Evolutionary conservation across 92 coral and sea anemone species (phyloP), one percentile per base, ranked within the genome.

Genomic region (Epizoanthus illoricatus): DNA sequence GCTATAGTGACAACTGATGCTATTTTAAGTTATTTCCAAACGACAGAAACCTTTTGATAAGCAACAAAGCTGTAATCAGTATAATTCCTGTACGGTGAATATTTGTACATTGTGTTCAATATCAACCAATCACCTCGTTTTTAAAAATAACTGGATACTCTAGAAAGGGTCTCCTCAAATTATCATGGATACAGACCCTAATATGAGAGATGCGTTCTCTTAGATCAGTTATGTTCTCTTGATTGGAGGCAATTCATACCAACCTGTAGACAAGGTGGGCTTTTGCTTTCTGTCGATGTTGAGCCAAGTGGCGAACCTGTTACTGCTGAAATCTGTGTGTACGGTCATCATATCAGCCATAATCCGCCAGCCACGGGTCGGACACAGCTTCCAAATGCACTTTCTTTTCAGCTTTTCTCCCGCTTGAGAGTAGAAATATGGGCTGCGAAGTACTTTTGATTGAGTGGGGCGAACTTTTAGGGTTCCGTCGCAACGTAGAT

Each of bases 381-480:
- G 82, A 41, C 82, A 78, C n/a, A 78, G 69, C 33, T 41, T 78
- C 82, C 82, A 78, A 15, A 45, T 23, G 71, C 82, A 78, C 54
- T 78, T 78, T 36, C 59, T 40, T 16, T 63, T 78, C 18, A 78
- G 11, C 21, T 45, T 78, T 24, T 78, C 21, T 4, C 82, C 70
- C 7, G 10, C 23, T 39, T 78, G 69, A 41, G 82, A 63, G 69
- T 78, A 78, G 82, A 78, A 78, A 45, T 78, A 78, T 63, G 82
- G 82, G 49, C 82, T 78, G 61, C 82, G 82, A 43, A 78, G 82
- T 11, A 42, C 12, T 40, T 78, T 78, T 13, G 82, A 64, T 43
- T 78, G 71, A 20, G 28, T 21, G 8, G 82, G 82, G 23, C 82
- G 82, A 21, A 78, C 49, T 43, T 78, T 78, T 63, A 78, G 0